Base-by-base conservation (phyloP, 2,888 invertebrate species). In the Drosophila rubida region DNA sequence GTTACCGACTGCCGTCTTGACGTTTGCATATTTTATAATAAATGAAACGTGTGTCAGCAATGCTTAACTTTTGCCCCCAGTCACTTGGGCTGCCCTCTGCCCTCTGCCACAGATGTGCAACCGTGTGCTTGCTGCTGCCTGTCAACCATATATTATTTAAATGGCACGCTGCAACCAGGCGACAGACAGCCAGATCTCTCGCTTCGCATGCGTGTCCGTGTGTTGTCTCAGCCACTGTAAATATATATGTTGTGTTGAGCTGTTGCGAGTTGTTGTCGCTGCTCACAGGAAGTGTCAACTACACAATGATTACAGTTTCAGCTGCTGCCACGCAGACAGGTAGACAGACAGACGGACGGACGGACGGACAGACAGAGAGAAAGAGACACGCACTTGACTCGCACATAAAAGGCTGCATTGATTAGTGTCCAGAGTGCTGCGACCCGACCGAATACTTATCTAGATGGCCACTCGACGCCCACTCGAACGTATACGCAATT, bases 31-130 rank as follows among this genome's bases (percentile, higher is more conserved):
- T 84, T 84, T 88, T 75, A 84, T 87, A 74, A 74, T 75, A 88
- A 88, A 87, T 87, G 86, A 86, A 87, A 79, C 87, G 86, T 73
- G 79, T 81, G 81, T 85, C 88, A 81, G 86, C 86, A 58, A 69
- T 81, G 86, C 82, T 81, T 85, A 85, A 85, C 86, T 78, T 75
- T 55, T 64, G 71, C 60, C 30, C 45, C 27, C 9, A 2, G 11
- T 35, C 55, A 6, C 23, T 13, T 13, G 2, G 2, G 41, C 27
- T n/a, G 14, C 9, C 22, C 25, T 11, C n/a, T 32, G 27, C 22
- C 39, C 30, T 11, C 23, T 39, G 58, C 41, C 32, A 14, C 53
- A 71, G 61, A 54, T 58, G 55, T 44, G 59, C 54, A 51, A 32
- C 44, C 53, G 53, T 41, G 42, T 62, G 32, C 37, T 11, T 51